Percentiles rank a stretch among this genome's conserved stretches.
These are phyloP conservation scores for Tachyglossus aculeatus DNA, from an alignment of 2,797 vertebrate genomes.

Conservation along the genomic window DNA sequence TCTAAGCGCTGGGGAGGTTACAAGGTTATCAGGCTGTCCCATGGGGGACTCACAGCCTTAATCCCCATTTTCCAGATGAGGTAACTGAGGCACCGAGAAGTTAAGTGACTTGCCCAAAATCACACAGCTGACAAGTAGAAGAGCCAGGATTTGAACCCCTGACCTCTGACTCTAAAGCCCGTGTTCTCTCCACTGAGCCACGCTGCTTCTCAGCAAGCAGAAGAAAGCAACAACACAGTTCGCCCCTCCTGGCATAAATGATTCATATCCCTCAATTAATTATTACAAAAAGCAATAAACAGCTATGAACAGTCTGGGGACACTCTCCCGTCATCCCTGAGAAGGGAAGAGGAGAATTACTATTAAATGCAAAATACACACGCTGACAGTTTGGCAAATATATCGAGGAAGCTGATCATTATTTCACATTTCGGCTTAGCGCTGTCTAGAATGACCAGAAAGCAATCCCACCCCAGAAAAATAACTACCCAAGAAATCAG, in stretches of 20 bases:
- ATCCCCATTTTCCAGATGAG: no score
- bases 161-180: no score
- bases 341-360: neutral
- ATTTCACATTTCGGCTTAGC: conserved; percentile 1
- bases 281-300: neutral
- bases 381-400: neutral
- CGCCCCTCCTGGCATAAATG: neutral
- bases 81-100: no score
- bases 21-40: no score
- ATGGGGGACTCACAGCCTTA: no score
- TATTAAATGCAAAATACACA: neutral
- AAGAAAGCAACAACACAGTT: neutral
- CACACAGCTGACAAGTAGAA: no score
- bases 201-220: no score
- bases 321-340: no score
- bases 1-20: no score
- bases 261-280: neutral
- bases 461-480: conserved; percentile 25
- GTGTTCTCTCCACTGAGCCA: no score
- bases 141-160: no score
- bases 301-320: neutral
- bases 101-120: no score
- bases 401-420: conserved; percentile 6
- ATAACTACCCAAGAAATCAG: neutral
- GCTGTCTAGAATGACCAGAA: conserved; percentile 17